These are phyloP conservation scores for Dinomys branickii DNA, from an alignment of 2,113 vertebrate genomes.

Conservation along the genomic window DNA sequence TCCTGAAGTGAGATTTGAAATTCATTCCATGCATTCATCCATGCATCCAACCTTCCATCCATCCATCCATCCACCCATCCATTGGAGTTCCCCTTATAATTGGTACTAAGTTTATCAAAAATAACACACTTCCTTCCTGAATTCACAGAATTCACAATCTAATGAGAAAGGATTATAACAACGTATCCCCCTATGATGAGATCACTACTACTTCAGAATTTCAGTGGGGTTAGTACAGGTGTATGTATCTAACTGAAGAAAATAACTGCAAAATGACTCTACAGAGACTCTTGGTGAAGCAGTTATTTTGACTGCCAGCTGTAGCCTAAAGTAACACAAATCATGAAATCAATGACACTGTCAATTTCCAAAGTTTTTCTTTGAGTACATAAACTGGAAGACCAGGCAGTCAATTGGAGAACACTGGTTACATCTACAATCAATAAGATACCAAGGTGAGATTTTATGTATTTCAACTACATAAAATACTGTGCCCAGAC, in stretches of 20 bases:
- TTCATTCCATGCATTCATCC: neutral
- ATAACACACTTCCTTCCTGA: neutral
- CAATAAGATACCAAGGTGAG: slow-evolving; percentile 10
- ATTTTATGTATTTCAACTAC: neutral
- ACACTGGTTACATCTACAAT: neutral
- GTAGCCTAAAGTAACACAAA: slow-evolving; percentile 36
- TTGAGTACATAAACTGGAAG: slow-evolving; percentile 39
- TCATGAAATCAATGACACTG: slow-evolving; percentile 18
- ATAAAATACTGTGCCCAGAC: neutral
- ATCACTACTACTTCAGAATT: neutral
- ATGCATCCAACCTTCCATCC: neutral
- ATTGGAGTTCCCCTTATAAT: neutral
- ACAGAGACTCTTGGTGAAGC: neutral
- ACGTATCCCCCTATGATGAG: neutral
- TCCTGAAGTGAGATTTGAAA: neutral
- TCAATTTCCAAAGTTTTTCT: slow-evolving; percentile 18
- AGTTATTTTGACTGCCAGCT: neutral
- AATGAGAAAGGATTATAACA: neutral
- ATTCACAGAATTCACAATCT: neutral
- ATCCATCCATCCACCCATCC: neutral
- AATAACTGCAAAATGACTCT: neutral
- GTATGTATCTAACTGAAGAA: neutral
- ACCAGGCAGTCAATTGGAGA: neutral
- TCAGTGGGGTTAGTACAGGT: neutral
- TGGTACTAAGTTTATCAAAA: neutral